Conservation (phyloP, 2,888 invertebrate genomes). For the Pyrrhosoma nymphula region DNA sequence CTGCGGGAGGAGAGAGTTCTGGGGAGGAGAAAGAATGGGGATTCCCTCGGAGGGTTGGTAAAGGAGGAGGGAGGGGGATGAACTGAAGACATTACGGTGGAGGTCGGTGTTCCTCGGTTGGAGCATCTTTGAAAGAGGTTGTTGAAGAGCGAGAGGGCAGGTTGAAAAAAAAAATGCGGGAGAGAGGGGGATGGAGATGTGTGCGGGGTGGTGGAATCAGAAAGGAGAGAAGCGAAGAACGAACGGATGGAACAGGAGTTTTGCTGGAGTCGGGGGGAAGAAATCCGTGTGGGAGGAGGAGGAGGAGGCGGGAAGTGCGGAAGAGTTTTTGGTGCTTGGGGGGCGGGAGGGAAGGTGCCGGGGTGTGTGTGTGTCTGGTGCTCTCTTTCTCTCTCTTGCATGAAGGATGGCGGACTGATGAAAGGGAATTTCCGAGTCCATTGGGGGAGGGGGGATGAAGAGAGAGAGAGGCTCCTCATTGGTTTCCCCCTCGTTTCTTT, state of each 20-base stretch:
- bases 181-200: neutral
- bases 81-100: slow-evolving; percentile 43
- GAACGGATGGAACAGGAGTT: slow-evolving; percentile 46
- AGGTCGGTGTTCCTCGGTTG: slow-evolving; percentile 32
- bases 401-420: slow-evolving; percentile 46
- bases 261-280: neutral
- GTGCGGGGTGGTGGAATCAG: neutral
- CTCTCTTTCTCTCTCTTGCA: neutral
- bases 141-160: neutral
- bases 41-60: neutral
- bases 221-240: neutral
- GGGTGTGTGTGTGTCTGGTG: too few species aligned
- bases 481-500: neutral
- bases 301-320: neutral
- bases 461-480: neutral
- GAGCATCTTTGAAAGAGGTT: slow-evolving; percentile 36
- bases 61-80: neutral
- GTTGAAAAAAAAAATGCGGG: neutral
- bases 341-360: neutral
- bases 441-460: neutral
- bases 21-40: neutral
- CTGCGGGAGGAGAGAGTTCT: neutral
- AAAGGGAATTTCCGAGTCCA: slow-evolving; percentile 22
- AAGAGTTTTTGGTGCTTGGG: neutral
- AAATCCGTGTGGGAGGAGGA: neutral